Evolutionary conservation across 2,888 invertebrate genomes (phyloP).

Genomic region (Saturnia japonica): DNA sequence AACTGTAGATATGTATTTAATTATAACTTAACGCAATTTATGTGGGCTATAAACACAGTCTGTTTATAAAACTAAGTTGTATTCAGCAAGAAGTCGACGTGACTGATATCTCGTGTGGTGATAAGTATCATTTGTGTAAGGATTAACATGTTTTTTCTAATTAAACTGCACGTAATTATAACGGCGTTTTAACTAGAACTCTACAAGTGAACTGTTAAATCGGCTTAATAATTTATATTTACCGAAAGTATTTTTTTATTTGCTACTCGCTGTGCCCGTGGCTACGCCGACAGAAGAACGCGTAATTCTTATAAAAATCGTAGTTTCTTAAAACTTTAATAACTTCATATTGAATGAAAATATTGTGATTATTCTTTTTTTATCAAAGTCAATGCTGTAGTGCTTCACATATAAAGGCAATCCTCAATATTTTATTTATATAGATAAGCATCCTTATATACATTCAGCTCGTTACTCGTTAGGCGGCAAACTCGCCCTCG

Average conservation of each 20-base stretch:
- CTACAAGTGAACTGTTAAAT: background rate
- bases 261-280: background rate
- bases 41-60: slow-evolving; percentile 43
- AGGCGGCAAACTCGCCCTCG: too few relatives aligned
- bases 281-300: too few relatives aligned
- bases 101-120: slow-evolving; percentile 52
- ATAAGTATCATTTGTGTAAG: slow-evolving; percentile 38
- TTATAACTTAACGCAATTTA: slow-evolving; percentile 44
- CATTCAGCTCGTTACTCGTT: too few relatives aligned
- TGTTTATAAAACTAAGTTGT: slow-evolving; percentile 43
- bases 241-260: slow-evolving; percentile 2
- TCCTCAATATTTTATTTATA: too few relatives aligned
- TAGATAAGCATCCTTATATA: too few relatives aligned
- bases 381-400: too few relatives aligned
- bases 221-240: slow-evolving; percentile 20
- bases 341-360: too few relatives aligned
- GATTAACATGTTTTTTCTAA: slow-evolving; percentile 36
- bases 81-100: slow-evolving; percentile 49
- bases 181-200: slow-evolving; percentile 34
- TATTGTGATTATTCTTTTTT: too few relatives aligned
- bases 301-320: too few relatives aligned
- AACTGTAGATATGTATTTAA: slow-evolving; percentile 39
- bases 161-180: slow-evolving; percentile 40
- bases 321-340: too few relatives aligned
- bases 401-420: too few relatives aligned